These are phyloP conservation scores for Protonibea diacanthus DNA, from an alignment of 2,797 vertebrate genomes.

Conservation along the genomic window DNA sequence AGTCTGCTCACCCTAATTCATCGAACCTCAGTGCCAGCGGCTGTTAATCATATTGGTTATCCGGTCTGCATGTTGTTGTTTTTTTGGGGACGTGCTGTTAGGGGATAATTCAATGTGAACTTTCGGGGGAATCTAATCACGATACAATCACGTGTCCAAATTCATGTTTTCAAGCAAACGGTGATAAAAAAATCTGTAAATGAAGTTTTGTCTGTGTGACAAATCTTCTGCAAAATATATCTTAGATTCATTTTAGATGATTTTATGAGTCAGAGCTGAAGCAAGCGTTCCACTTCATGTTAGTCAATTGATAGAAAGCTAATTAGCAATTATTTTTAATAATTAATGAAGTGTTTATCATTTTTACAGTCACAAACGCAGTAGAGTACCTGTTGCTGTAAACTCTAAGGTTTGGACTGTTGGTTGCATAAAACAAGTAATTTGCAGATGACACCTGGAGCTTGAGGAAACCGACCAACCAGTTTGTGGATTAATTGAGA, in stretches of 20 bases:
- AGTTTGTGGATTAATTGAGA: neutral
- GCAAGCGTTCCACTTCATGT: too few species aligned
- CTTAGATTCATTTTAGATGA: neutral
- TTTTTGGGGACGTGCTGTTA: conserved; percentile 26
- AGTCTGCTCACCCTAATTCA: conserved; percentile 58
- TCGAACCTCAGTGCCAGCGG: conserved; percentile 34
- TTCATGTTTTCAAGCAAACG: neutral
- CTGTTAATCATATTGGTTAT: conserved; percentile 45
- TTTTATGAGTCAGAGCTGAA: neutral
- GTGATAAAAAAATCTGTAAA: too few species aligned
- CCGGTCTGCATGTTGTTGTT: conserved; percentile 12
- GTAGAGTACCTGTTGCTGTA: neutral
- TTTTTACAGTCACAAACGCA: neutral
- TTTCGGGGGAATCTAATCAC: neutral
- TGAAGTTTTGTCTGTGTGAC: too few species aligned
- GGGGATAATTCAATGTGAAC: neutral
- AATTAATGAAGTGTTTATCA: neutral
- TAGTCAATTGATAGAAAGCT: neutral
- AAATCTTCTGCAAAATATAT: too few species aligned
- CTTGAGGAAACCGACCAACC: neutral
- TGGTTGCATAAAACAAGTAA: neutral
- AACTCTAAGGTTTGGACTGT: neutral
- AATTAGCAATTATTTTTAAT: neutral
- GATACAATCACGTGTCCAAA: neutral
- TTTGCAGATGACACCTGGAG: neutral